A percentile compares a stretch with the other conserved stretches of the same genome.
Evolutionary conservation across 2,113 vertebrate genomes (phyloP).

Genomic region (Perca flavescens): DNA sequence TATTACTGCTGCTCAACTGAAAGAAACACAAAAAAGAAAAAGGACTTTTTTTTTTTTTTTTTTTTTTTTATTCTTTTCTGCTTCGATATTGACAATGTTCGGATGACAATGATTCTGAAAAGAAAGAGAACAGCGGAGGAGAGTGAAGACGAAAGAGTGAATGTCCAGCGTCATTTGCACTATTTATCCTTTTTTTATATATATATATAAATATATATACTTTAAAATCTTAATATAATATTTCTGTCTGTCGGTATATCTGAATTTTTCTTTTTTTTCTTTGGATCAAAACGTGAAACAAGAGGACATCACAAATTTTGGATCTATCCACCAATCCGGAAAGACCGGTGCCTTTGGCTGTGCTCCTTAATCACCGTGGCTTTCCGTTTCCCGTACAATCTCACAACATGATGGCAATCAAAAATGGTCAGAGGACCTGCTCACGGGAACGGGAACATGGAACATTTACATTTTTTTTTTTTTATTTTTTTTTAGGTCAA

Average conservation of each 20-base stretch:
- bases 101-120: conserved; percentile 47
- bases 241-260: conserved; percentile 30
- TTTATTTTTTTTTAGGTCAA: conserved; percentile 31
- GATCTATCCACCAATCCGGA: conserved; percentile 49
- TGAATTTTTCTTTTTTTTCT: conserved; percentile 26
- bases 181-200: conserved; percentile 65
- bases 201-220: not conserved
- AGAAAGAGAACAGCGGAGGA: not conserved
- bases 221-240: conserved; percentile 66
- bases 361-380: conserved; percentile 37
- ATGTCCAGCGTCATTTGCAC: conserved; percentile 82
- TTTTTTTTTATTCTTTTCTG: conserved; percentile 37
- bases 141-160: conserved; percentile 53
- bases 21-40: conserved; percentile 40
- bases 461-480: too few relatives aligned
- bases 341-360: conserved; percentile 65
- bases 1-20: conserved; percentile 82
- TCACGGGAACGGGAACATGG: not conserved
- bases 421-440: conserved; percentile 20
- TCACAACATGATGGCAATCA: conserved; percentile 13
- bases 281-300: conserved; percentile 37
- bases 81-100: conserved; percentile 51
- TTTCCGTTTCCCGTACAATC: conserved; percentile 4
- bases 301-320: conserved; percentile 31
- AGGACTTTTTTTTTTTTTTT: conserved; percentile 36